Percentiles rank a stretch among this genome's conserved stretches.
phyloP scores from a whole-genome alignment of 2,113 vertebrate genomes.

The Zapornia atra region DNA sequence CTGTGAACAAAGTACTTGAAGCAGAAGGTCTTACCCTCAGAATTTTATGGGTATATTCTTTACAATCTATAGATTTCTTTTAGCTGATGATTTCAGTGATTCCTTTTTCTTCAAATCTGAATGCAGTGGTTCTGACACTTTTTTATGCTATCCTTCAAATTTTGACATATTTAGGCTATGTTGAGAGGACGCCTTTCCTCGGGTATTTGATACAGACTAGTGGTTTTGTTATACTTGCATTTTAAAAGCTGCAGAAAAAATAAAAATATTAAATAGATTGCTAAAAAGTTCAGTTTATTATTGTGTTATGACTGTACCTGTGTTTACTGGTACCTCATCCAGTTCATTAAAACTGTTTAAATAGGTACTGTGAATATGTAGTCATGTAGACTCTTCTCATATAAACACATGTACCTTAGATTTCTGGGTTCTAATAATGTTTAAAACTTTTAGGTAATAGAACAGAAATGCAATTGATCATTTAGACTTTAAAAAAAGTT shows the following conservation, averaged over 20 bases:
- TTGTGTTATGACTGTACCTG: not conserved
- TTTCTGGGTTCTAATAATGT: not conserved
- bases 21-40: not conserved
- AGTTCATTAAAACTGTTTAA: not conserved
- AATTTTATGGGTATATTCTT: not conserved
- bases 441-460: not conserved
- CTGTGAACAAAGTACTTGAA: constrained; percentile 26
- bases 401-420: not conserved
- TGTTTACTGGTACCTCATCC: not conserved
- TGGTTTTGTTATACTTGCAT: not conserved
- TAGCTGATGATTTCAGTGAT: not conserved
- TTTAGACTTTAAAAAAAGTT: not conserved
- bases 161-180: not conserved
- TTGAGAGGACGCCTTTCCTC: not conserved
- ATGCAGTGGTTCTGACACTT: not conserved
- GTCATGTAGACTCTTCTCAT: not conserved
- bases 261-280: not conserved
- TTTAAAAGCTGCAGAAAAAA: not conserved
- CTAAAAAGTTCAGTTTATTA: not conserved
- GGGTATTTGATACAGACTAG: not conserved
- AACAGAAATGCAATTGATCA: not conserved
- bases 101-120: not conserved
- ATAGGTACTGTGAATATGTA: not conserved
- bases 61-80: not conserved
- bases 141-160: not conserved